Conservation (phyloP, 92 coral and sea anemone species). For the Muricea muricata region DNA sequence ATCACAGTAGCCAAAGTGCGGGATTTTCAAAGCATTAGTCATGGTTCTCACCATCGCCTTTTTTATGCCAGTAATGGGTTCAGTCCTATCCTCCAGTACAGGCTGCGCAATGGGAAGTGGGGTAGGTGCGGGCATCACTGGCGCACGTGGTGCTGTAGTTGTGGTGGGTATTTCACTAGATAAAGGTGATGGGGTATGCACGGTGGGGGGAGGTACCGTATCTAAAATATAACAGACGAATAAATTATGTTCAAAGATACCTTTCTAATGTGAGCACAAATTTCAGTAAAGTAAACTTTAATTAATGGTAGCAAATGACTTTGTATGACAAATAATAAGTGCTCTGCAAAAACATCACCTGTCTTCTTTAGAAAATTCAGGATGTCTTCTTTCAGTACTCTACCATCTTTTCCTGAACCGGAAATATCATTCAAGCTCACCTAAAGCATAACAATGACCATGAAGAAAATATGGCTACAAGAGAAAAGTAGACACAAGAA, state of each 20-base stretch:
- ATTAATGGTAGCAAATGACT: no score
- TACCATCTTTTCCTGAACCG: constrained; percentile 91
- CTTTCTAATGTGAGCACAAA: not conserved
- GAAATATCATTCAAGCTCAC: constrained; percentile 69
- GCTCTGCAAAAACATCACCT: not conserved
- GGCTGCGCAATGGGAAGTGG: constrained; percentile 69
- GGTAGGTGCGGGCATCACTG: constrained; percentile 58
- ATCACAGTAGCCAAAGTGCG: constrained; percentile 96
- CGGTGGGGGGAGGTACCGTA: constrained; percentile 1
- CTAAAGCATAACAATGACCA: constrained; percentile 34
- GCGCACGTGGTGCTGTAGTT: not conserved
- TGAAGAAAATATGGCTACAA: no score
- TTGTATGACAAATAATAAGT: not conserved
- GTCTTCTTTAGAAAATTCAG: constrained; percentile 66
- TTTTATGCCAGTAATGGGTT: constrained; percentile 82
- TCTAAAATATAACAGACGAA: not conserved
- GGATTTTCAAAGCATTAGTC: constrained; percentile 81
- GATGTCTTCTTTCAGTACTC: constrained; percentile 91
- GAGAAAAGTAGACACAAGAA: no score
- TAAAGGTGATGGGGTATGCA: not conserved
- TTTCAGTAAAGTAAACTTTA: no score
- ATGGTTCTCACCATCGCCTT: constrained; percentile 92
- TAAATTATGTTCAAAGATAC: not conserved
- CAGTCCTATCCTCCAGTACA: constrained; percentile 78
- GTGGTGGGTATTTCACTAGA: constrained; percentile 23